Base-by-base conservation (phyloP, 2,888 invertebrate genomes). In the Phania funesta region DNA sequence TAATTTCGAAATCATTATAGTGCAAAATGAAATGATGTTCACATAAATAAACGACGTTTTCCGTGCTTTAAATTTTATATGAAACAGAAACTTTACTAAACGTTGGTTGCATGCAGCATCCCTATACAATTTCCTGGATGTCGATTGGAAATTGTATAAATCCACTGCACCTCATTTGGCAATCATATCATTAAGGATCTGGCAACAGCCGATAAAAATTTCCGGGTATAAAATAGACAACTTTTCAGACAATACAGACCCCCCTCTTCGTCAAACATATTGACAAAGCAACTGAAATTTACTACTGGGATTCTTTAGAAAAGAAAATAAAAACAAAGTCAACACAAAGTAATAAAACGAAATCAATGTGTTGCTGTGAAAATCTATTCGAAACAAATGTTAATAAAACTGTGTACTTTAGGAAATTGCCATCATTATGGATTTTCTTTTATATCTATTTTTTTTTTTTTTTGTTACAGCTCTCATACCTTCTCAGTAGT, bases 351-450 rank as follows among this genome's bases (percentile, higher is more conserved):
- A 60, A 71, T 70, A 65, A 76, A 74, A 78, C 70, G 44, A 74
- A 78, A 65, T 78, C 74, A 50, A 60, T 78, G 73, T 56, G 68
- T 68, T 70, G 65, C 67, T 70, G 70, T 64, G 46, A 74, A 68
- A 80, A 68, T 79, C 50, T 41, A 56, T 80, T 74, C 60, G 78
- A 71, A 81, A 83, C 80, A 83, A 84, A 82, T 70, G 82, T 82
- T 83, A 84, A 83, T 83, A 84, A 65, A 83, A 84, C 83, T 83
- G 85, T 87, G 83, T 87, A 86, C 89, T 89, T 86, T 84, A 87
- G 89, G 88, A 88, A 88, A 88, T 88, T 88, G 89, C 88, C 88
- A 87, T 89, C 89, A 88, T 88, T 88, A 88, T 80, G 80, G 85
- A 84, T 85, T 83, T 85, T 67, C 85, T 76, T 68, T 56, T 35